Percentiles rank a stretch among this genome's conserved stretches.
phyloP scores from a whole-genome alignment of 2,888 invertebrate genomes.

The Tillus elongatus region DNA sequence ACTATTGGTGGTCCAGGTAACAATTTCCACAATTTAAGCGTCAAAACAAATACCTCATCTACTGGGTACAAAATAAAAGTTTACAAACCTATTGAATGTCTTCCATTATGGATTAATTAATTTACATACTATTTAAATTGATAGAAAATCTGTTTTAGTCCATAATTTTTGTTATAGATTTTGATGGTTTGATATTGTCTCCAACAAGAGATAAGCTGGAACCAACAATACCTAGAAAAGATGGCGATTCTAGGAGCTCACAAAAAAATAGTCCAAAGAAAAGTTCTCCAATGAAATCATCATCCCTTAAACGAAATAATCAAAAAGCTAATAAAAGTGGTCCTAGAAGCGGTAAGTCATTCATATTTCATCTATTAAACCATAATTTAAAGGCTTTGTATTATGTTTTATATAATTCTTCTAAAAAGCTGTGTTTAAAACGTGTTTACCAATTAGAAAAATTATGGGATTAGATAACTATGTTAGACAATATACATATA shows the following conservation, averaged over 20 bases:
- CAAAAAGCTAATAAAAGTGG: slow-evolving; percentile 48
- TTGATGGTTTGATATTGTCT: slow-evolving; percentile 59
- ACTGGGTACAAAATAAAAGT: slow-evolving; percentile 5
- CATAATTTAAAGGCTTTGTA: too few relatives aligned
- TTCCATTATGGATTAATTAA: slow-evolving; percentile 4
- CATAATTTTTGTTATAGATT: slow-evolving; percentile 34
- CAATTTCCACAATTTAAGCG: slow-evolving; percentile 6
- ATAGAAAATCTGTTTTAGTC: slow-evolving; percentile 3
- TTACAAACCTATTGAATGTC: too few relatives aligned
- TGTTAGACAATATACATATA: too few relatives aligned
- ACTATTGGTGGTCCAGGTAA: slow-evolving; percentile 58
- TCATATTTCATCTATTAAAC: too few relatives aligned
- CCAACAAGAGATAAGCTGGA: slow-evolving; percentile 64
- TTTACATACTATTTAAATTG: slow-evolving; percentile 6
- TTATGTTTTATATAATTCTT: too few relatives aligned
- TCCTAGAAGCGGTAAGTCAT: slow-evolving; percentile 42
- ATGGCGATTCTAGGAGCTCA: slow-evolving; percentile 45
- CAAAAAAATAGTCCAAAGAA: slow-evolving; percentile 45
- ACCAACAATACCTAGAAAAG: slow-evolving; percentile 54
- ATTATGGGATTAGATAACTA: too few relatives aligned
- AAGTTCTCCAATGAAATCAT: slow-evolving; percentile 52
- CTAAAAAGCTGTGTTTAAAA: too few relatives aligned
- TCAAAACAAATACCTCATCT: neutral
- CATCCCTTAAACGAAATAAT: slow-evolving; percentile 42
- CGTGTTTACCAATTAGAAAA: slow-evolving; percentile 5